Percentiles rank a stretch among this genome's conserved stretches.
phyloP scores from a whole-genome alignment of 2,113 vertebrate genomes.

The Lagopus muta region DNA sequence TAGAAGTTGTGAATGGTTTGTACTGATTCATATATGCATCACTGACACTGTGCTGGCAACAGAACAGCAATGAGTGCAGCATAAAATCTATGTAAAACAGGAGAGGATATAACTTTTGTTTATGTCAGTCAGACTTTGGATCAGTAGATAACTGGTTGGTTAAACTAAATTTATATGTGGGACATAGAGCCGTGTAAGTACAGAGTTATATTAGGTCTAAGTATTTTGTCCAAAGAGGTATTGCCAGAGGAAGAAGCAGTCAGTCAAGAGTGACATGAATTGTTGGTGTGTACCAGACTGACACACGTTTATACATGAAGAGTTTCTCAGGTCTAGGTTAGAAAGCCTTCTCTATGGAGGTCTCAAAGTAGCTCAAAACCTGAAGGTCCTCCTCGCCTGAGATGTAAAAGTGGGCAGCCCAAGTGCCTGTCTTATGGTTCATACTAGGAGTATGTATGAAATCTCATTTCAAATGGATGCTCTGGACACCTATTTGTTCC shows the following conservation, averaged over 20 bases:
- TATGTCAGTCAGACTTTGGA: constrained; percentile 62
- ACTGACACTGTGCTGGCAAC: constrained; percentile 70
- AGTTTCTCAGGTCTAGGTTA: background rate
- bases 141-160: background rate
- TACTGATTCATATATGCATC: constrained; percentile 75
- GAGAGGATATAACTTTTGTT: constrained; percentile 61
- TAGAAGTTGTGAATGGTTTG: constrained; percentile 73
- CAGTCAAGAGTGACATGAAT: background rate
- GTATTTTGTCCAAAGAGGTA: background rate
- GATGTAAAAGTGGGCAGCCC: background rate
- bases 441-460: accelerated
- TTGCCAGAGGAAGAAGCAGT: background rate
- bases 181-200: background rate
- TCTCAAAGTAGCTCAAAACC: background rate
- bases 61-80: constrained; percentile 57
- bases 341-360: background rate
- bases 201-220: background rate
- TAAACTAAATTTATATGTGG: background rate
- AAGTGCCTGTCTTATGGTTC: background rate
- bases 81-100: constrained; percentile 60
- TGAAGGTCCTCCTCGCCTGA: background rate
- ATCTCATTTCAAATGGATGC: background rate
- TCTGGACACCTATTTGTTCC: background rate
- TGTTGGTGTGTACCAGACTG: background rate
- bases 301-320: background rate